phyloP scores from a whole-genome alignment of 2,113 vertebrate species.

The Eudorcas thomsonii region DNA sequence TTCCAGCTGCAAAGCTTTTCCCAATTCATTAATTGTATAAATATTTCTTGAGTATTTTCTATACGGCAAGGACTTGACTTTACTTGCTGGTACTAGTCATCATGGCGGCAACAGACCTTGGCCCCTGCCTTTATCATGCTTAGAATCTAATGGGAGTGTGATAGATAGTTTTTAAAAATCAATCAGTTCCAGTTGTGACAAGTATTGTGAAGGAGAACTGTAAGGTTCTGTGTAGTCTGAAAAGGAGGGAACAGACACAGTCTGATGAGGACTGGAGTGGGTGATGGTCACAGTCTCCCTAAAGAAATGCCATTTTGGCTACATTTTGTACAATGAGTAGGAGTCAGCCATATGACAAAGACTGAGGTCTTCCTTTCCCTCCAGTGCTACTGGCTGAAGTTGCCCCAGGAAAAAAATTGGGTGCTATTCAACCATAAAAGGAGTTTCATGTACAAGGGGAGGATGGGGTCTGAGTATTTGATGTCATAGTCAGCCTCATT shows the following conservation, averaged over 20 bases:
- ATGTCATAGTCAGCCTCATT: neutral
- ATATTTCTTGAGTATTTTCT: neutral
- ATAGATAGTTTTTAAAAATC: neutral
- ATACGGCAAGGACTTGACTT: neutral
- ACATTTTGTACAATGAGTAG: neutral
- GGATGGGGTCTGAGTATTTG: neutral
- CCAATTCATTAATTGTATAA: neutral
- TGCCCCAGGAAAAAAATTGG: neutral
- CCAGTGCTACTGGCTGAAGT: neutral
- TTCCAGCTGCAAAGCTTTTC: neutral
- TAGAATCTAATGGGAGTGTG: neutral
- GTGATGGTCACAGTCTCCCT: neutral
- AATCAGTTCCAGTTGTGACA: neutral
- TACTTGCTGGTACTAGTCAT: neutral
- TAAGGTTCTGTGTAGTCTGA: neutral
- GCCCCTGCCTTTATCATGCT: neutral
- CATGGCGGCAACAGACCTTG: neutral
- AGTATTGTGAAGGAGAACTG: neutral
- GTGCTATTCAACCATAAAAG: neutral
- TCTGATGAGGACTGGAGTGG: neutral
- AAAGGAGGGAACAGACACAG: neutral
- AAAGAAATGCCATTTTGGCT: neutral
- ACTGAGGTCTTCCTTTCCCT: neutral
- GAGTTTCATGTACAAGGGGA: neutral
- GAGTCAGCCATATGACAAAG: too few relatives aligned